phyloP scores from a whole-genome alignment of 2,113 vertebrate genomes.

The Leucoraja erinaceus region DNA sequence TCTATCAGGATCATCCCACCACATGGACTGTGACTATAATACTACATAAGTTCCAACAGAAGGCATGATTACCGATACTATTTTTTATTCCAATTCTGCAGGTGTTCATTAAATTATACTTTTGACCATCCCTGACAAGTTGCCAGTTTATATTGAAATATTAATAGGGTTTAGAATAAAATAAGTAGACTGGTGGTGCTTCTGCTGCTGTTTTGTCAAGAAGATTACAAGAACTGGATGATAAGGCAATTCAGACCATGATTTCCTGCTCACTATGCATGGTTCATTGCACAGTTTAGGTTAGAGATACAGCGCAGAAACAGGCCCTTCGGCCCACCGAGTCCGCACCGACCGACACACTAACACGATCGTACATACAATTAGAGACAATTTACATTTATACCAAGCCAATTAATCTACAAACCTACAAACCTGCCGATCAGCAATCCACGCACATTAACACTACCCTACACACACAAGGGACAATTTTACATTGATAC shows the following conservation, averaged over 20 bases:
- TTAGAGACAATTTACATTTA: too few relatives aligned
- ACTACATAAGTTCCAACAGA: conserved; percentile 22
- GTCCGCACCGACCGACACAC: too few relatives aligned
- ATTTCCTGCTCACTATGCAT: not conserved
- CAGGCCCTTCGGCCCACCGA: too few relatives aligned
- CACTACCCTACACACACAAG: too few relatives aligned
- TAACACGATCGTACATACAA: too few relatives aligned
- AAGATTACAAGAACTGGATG: not conserved
- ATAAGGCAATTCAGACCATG: not conserved
- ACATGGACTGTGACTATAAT: not conserved
- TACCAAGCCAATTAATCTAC: too few relatives aligned
- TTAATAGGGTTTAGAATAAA: conserved; percentile 8
- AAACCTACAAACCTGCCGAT: too few relatives aligned
- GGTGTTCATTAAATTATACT: not conserved
- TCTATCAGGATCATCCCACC: conserved; percentile 13
- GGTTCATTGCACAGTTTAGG: too few relatives aligned
- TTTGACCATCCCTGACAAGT: not conserved
- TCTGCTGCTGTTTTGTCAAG: not conserved
- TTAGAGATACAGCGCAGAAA: too few relatives aligned
- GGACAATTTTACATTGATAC: too few relatives aligned
- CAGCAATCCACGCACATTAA: too few relatives aligned
- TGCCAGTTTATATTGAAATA: not conserved
- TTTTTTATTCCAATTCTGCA: not conserved
- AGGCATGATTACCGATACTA: not conserved
- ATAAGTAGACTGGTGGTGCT: not conserved